Evolutionary conservation across 2,888 invertebrate species (phyloP), one percentile per base, ranked within the genome.

Genomic region (Hydraecia micacea): DNA sequence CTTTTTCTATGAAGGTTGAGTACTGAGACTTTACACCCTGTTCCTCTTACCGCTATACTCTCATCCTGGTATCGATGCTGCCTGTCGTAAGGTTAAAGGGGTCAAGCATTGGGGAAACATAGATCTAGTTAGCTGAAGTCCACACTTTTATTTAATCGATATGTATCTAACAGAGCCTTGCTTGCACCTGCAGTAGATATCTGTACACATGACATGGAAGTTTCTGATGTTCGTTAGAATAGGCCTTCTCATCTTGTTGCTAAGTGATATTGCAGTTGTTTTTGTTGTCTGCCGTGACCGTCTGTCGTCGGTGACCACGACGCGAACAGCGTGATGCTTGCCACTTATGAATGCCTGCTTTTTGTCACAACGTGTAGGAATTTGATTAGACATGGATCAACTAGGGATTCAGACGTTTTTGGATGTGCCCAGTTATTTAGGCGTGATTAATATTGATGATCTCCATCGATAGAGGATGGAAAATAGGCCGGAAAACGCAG

Each of bases 281-380:
- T 85, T 87, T 85, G 79, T 46, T 28, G 67, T 75, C 52, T 76
- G 79, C 75, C 86, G 81, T 87, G 84, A 89, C 87, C 55, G 86
- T 77, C 78, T 75, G 74, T 67, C 83, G 85, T 73, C 77, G 83
- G 77, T 78, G 81, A 77, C 82, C 75, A 83, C 82, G 85, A 91
- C 88, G 89, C 88, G 86, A 77, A 73, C 84, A 83, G 90, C 89
- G 91, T 89, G 92, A 89, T 90, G 85, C 77, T 88, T 88, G 87
- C 86, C 89, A 86, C 90, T 87, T 81, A 74, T 80, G 80, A 84
- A 80, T 77, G 46, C 85, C 85, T 75, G 80, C 85, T 85, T 87
- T 84, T 84, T 84, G 66, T 77, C 87, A 71, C 66, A 62, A 49
- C 63, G 74, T 85, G 85, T 80, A 79, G 71, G 87, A 87, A 79